Evolutionary conservation across 2,888 invertebrate species (phyloP).

Genomic region (Nomada ferruginata): DNA sequence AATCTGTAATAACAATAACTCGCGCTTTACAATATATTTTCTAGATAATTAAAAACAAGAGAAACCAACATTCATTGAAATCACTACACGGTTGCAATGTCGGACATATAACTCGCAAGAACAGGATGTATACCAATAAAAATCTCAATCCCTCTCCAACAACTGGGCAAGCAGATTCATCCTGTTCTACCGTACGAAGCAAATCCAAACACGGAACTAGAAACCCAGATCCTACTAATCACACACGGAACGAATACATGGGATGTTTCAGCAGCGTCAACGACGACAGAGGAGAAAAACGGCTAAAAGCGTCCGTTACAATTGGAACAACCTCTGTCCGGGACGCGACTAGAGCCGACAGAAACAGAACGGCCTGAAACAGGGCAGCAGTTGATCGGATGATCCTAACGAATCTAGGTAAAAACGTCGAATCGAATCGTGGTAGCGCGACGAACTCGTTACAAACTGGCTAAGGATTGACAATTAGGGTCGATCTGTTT

Average conservation of each 20-base stretch:
- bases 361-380: conserved; percentile 9
- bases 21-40: too few species aligned
- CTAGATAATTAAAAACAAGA: too few species aligned
- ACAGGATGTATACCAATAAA: background rate
- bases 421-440: conserved; percentile 34
- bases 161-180: background rate
- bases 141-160: background rate
- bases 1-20: too few species aligned
- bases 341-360: conserved; percentile 12
- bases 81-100: background rate
- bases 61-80: too few species aligned
- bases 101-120: background rate
- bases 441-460: conserved; percentile 43
- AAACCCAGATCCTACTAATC: conserved; percentile 17
- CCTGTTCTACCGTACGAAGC: background rate
- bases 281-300: background rate
- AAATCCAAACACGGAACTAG: conserved; percentile 6
- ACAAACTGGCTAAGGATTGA: conserved; percentile 49
- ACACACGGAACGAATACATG: background rate
- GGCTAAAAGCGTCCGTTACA: conserved; percentile 24
- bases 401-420: conserved; percentile 47
- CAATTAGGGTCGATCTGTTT: conserved; percentile 70
- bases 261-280: conserved; percentile 15
- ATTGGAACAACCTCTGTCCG: conserved; percentile 29
- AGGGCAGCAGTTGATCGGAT: conserved; percentile 34